Evolutionary conservation across 2,113 vertebrate species (phyloP), one percentile per base, ranked within the genome.

Genomic region (Psittacus erithacus): DNA sequence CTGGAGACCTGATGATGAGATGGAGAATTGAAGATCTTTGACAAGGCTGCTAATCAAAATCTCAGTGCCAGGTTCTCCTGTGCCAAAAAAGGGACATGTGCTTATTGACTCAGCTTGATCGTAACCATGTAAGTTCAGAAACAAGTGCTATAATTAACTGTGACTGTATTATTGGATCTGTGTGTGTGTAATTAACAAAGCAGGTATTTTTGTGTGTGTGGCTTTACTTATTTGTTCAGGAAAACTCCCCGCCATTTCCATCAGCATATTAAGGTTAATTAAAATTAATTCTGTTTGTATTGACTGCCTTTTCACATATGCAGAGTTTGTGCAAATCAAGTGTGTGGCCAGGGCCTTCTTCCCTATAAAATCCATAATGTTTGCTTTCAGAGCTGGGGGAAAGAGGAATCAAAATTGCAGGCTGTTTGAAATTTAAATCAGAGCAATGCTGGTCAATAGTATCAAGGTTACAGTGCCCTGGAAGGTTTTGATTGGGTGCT

Each of bases 351-450:
- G 95, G 93, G 96, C 96, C 97, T 86, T 31, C 88, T 97, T 97
- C 94, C 97, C 97, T 96, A 96, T 97, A 98, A 98, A 98, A 98
- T 98, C 98, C 92, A 98, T 98, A 98, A 95, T 80, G 87, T 97
- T 98, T 97, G 95, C 97, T 97, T 97, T 97, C 91, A 88, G 97
- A 97, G 95, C 90, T 98, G 83, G 92, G 71, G 89, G 91, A 95
- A 80, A 91, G 92, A 97, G 88, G 94, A 97, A 98, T 97, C 96
- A 96, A 96, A 98, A 98, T 95, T 78, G 53, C 91, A 96, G 95
- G 89, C 96, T 97, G 96, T 98, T 98, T 98, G 98, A 98, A 98
- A 98, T 98, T 98, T 98, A 98, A 98, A 98, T 98, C 96, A 97
- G 96, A 94, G 94, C 85, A 44, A 81, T 38, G 70, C 80, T 96